Evolutionary conservation across 2,888 invertebrate genomes (phyloP), one percentile per base, ranked within the genome.

Genomic region (Hedychridium roseum): DNA sequence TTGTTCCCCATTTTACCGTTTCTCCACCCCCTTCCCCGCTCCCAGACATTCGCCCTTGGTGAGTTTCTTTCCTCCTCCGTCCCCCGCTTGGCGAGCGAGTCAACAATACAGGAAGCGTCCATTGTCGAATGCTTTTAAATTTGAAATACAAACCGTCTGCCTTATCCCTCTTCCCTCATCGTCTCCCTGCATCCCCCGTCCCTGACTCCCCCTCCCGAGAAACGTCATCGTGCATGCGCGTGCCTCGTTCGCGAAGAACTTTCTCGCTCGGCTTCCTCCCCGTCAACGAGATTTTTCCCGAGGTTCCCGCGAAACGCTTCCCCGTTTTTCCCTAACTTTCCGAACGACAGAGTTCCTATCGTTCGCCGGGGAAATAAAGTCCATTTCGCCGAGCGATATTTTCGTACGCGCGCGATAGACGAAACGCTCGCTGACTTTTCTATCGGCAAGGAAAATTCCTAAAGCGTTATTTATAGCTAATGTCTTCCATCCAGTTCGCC

Each of bases 121-220:
- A 75, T 76, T 78, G 77, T 74, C 74, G 69, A 73, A 76, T 76
- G 76, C 76, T 77, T 77, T 76, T 76, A 76, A 76, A 74, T 76
- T 76, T 73, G 68, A 72, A 76, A 76, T 71, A 74, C 72, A 76
- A 74, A 76, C 73, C 67, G 67, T 74, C 74, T 71, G 64, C 66
- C 66, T 68, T 68, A 56, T 58, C 59, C 44, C 49, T 44, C 50
- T 40, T 9, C 20, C 30, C 21, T 31, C 21, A 21, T 52, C 44
- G n/a, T 36, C 41, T 47, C 31, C 41, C 43, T 36, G 37, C 39
- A 44, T 41, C 18, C 41, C 43, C 34, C 42, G 28, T 31, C 45
- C 37, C 43, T 18, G 28, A 20, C 38, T 34, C 45, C 32, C 39
- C 36, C 36, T 28, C 31, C 21, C 41, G 50, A 57, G 54, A 56